Evolutionary conservation across 2,797 vertebrate genomes (phyloP).

Genomic region (Peromyscus melanophrys): DNA sequence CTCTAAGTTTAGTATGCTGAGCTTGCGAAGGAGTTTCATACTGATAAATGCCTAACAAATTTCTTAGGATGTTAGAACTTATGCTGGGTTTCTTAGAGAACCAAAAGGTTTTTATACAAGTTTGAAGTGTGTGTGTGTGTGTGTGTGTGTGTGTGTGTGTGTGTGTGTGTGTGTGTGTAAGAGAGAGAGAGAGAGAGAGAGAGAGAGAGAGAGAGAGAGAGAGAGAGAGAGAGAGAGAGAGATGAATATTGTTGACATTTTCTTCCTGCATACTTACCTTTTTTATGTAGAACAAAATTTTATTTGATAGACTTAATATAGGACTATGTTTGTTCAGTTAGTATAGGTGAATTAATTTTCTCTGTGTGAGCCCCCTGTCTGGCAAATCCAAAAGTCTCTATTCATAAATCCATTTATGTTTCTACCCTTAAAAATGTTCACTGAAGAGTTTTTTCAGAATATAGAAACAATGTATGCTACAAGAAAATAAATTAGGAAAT

Average conservation of each 20-base stretch:
- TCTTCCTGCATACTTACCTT: neutral
- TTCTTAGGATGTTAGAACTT: neutral
- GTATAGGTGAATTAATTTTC: neutral
- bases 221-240: neutral
- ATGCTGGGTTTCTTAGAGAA: neutral
- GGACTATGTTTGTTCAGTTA: neutral
- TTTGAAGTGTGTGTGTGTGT: neutral
- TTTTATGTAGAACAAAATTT: constrained; percentile 37
- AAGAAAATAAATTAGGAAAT: constrained; percentile 13
- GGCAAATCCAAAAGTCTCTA: constrained; percentile 17
- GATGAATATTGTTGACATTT: constrained; percentile 21
- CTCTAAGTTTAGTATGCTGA: neutral
- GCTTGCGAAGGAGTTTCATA: neutral
- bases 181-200: neutral
- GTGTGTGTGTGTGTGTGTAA: neutral
- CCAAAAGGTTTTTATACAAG: neutral
- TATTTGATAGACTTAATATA: constrained; percentile 10
- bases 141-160: neutral
- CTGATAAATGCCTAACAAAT: neutral
- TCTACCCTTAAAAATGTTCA: constrained; percentile 29
- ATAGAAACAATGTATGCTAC: neutral
- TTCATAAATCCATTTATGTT: constrained; percentile 29
- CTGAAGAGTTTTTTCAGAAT: constrained; percentile 17
- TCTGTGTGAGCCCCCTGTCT: neutral
- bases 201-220: neutral